Base-by-base conservation (phyloP, 2,797 vertebrate genomes). In the Labeo calbasu region DNA sequence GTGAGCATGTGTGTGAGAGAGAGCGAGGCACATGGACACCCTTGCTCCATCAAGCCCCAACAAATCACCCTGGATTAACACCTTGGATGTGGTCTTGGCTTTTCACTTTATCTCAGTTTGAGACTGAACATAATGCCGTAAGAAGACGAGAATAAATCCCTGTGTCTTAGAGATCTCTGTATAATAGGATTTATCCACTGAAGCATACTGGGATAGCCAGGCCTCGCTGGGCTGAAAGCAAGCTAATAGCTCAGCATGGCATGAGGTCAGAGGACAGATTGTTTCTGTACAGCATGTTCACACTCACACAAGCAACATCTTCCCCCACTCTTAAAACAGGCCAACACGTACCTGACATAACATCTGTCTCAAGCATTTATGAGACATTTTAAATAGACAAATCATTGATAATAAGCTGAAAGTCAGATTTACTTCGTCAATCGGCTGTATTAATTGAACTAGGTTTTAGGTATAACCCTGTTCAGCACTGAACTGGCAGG, bases 101-200 rank as follows among this genome's bases (percentile, higher is more conserved):
- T 82, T 79, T 87, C 84, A 63, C 79, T 83, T 72, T 50, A 82
- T 84, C 75, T 78, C 36, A 17, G 65, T 83, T 69, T 66, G 71
- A 75, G 43, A 84, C 78, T 66, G 77, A 80, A 59, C 59, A 79
- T 84, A 88, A 89, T 66, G 73, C 83, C 51, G 72, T 72, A 59
- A 81, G 73, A 89, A 79, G 70, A 80, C 59, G 63, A 83, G 70
- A 83, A 85, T 82, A 85, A 89, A 88, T 71, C 83, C 81, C 86
- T 86, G 85, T 68, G 53, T 77, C 84, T 87, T 78, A 84, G 79
- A 73, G 76, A 81, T 86, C 82, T 80, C 70, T 21, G 53, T 55
- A 87, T 89, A 84, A 90, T 84, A 87, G 76, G 87, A 88, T 84
- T 86, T 85, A 83, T 77, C 65, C 72, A 83, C 78, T 86, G 81